Conservation (phyloP, 2,797 vertebrate species). For the Lepus townsendii region DNA sequence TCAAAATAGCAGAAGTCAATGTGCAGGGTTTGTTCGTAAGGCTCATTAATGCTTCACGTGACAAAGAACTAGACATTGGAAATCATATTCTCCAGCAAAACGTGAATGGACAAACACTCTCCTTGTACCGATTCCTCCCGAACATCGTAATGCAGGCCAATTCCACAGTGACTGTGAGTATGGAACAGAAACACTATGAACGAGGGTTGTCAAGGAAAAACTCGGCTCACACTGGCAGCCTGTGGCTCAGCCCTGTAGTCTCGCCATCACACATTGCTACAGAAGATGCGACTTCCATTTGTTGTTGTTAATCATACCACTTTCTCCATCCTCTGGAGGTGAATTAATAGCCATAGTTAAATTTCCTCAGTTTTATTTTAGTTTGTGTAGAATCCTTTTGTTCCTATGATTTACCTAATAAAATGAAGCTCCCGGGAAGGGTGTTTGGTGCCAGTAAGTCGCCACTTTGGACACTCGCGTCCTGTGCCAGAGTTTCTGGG, state of each 20-base stretch:
- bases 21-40: conserved; percentile 80
- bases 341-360: not conserved
- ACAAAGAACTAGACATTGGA: conserved; percentile 84
- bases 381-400: not conserved
- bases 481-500: too few relatives aligned
- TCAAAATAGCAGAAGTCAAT: conserved; percentile 85
- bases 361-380: not conserved
- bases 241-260: not conserved
- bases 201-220: not conserved
- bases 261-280: not conserved
- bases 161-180: conserved; percentile 81
- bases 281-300: not conserved
- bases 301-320: not conserved
- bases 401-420: conserved; percentile 1
- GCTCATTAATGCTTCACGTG: conserved; percentile 76
- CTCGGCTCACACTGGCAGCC: not conserved
- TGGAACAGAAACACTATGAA: not conserved
- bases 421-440: not conserved
- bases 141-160: conserved; percentile 75
- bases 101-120: conserved; percentile 68
- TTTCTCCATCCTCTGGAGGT: not conserved
- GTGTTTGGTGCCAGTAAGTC: too few relatives aligned
- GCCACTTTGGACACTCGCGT: too few relatives aligned
- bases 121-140: conserved; percentile 79
- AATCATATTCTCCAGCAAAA: conserved; percentile 85